Percentiles rank a stretch among this genome's conserved stretches.
Evolutionary conservation across 2,797 vertebrate species (phyloP).

Genomic region (Vespertilio murinus): DNA sequence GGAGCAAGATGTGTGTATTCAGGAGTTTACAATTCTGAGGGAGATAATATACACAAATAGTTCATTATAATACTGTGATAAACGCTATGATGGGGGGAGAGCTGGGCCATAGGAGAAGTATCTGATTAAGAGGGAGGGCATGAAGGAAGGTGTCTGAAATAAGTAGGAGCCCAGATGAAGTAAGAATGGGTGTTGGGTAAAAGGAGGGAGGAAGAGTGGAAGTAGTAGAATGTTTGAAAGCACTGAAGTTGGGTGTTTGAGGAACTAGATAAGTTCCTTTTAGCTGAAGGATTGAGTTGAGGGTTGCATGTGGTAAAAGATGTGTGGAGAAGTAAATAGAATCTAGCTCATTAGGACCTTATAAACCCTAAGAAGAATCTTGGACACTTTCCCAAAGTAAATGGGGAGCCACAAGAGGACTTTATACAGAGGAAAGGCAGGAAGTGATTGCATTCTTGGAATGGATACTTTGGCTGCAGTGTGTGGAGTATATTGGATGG

Average conservation of each 20-base stretch:
- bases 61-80: background rate
- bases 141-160: background rate
- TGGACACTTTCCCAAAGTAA: background rate
- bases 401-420: background rate
- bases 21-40: background rate
- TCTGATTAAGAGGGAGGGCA: background rate
- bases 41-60: background rate
- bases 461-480: background rate
- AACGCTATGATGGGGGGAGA: background rate
- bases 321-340: background rate
- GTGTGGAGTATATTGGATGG: no score
- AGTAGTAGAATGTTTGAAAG: background rate
- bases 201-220: background rate
- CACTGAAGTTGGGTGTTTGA: background rate
- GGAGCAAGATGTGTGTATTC: background rate
- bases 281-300: background rate
- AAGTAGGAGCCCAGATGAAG: background rate
- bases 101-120: background rate
- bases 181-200: background rate
- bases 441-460: background rate
- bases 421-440: background rate
- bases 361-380: background rate
- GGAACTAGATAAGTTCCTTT: background rate
- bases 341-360: background rate
- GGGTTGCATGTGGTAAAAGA: background rate